Evolutionary conservation across 2,797 vertebrate genomes (phyloP).

Genomic region (Choloepus didactylus): DNA sequence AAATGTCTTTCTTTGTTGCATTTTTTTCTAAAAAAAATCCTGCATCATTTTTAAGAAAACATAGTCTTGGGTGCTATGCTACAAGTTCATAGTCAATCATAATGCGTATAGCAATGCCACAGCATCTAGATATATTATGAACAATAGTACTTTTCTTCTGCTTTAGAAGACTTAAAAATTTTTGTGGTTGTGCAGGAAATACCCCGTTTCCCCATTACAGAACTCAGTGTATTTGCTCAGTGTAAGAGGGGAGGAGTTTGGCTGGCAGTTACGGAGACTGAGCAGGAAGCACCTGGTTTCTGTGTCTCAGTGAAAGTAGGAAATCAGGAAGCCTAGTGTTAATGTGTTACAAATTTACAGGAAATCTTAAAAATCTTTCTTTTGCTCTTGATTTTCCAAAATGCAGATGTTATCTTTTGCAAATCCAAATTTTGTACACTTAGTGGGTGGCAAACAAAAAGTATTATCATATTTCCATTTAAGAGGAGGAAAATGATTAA

Average conservation of each 20-base stretch:
- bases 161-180: neutral
- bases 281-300: constrained; percentile 32
- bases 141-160: neutral
- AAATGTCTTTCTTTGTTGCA: neutral
- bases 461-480: neutral
- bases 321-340: neutral
- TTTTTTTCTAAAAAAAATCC: neutral
- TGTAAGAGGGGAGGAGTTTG: too few relatives aligned
- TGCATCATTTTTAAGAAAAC: neutral
- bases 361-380: neutral
- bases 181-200: neutral
- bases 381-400: constrained; percentile 32
- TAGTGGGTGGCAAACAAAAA: neutral
- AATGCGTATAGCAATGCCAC: neutral
- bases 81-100: neutral
- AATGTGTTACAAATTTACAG: neutral
- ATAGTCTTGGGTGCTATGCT: neutral
- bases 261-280: neutral
- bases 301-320: constrained; percentile 20
- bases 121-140: neutral
- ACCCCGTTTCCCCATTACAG: neutral
- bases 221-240: neutral
- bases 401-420: neutral
- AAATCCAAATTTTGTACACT: neutral
- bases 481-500: neutral